Base-by-base conservation (phyloP, 2,888 invertebrate genomes). In the Drosophila niveifrons region DNA sequence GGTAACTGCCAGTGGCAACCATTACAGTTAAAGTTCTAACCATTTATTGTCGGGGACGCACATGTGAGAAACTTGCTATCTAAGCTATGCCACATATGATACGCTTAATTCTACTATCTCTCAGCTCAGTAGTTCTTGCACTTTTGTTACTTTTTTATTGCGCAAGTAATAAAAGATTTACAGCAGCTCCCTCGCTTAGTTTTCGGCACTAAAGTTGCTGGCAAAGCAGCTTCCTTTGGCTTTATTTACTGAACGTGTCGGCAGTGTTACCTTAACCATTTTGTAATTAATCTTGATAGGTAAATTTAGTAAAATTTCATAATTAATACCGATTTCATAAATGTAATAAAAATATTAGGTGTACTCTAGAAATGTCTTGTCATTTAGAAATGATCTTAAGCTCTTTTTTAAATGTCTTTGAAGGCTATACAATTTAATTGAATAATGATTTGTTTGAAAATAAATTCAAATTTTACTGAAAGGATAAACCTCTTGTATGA, bases 121-220 rank as follows among this genome's bases (percentile, higher is more conserved):
- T 3, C 9, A n/a, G 36, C 9, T 47, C 28, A 3, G 31, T 23
- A 41, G 28, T 41, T 39, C 43, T 36, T n/a, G 13, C n/a, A 44
- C 28, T 63, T 75, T 75, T 69, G 69, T 48, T 31, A 29, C 47
- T 29, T 31, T 63, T 75, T 75, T 69, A 75, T 48, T 43, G 23
- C 47, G 17, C 10, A 15, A 23, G 59, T 18, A 31, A 75, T 79
- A 69, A 75, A 79, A 61, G 48, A 75, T 63, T 68, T 78, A 63
- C 62, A 15, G 53, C 53, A 28, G 44, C 13, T 13, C 18, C 17
- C 11, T 18, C 17, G 18, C 3, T 18, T 44, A 18, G 4, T 44
- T 10, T 11, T 18, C 44, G 18, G 13, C 39, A 41, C 39, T 41
- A 41, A 41, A 41, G 39, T 41, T 41, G 15, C 39, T 15, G 39